Evolutionary conservation across 2,797 vertebrate genomes (phyloP).

Genomic region (Sebastolobus alascanus): DNA sequence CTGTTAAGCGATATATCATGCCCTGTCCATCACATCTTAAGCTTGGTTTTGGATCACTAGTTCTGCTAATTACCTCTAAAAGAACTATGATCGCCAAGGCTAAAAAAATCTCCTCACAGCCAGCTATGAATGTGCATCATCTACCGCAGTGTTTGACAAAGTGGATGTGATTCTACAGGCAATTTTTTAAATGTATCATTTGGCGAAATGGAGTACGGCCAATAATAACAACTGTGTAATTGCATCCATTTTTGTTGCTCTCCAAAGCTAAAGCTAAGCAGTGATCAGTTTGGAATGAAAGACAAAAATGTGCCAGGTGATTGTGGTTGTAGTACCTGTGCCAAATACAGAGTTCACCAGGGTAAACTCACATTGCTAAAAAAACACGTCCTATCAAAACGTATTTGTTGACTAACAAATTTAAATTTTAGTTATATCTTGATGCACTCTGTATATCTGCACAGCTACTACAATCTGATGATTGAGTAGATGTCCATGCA

Average conservation of each 20-base stretch:
- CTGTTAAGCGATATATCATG: conserved; percentile 6
- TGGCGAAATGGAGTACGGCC: conserved; percentile 13
- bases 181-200: conserved; percentile 28
- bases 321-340: conserved; percentile 40
- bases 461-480: conserved; percentile 35
- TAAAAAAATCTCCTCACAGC: conserved; percentile 53
- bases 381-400: background rate
- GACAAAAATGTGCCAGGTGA: conserved; percentile 23
- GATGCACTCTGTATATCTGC: conserved; percentile 52
- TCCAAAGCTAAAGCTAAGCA: conserved; percentile 46
- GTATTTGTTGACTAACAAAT: background rate
- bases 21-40: conserved; percentile 48
- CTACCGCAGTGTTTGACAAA: conserved; percentile 47
- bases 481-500: conserved; percentile 30
- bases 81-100: conserved; percentile 69
- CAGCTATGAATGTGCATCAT: conserved; percentile 48
- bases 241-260: conserved; percentile 61
- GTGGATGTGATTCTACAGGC: conserved; percentile 63
- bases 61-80: conserved; percentile 48
- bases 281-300: conserved; percentile 39
- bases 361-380: background rate
- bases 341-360: conserved; percentile 53
- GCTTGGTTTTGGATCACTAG: conserved; percentile 67
- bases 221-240: conserved; percentile 52
- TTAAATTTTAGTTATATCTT: background rate